These are phyloP conservation scores for Drosophila pseudotakahashii DNA, from an alignment of 2,888 invertebrate genomes.

Conservation along the genomic window DNA sequence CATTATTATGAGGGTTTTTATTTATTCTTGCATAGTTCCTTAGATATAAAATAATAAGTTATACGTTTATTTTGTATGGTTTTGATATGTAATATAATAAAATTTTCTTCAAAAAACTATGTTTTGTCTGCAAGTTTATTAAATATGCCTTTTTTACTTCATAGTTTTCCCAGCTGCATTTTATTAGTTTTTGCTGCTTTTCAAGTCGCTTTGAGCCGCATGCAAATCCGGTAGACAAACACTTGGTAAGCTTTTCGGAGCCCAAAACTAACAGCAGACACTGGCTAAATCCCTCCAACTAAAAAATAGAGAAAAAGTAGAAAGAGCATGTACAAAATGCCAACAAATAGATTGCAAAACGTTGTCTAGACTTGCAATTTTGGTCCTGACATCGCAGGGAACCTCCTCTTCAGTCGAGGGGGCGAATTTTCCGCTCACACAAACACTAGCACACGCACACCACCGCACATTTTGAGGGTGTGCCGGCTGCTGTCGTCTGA, in stretches of 20 bases:
- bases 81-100: too few relatives aligned
- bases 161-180: slow-evolving; percentile 7
- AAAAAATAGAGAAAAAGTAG: slow-evolving; percentile 26
- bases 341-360: slow-evolving; percentile 48
- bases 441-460: slow-evolving; percentile 40
- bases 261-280: slow-evolving; percentile 27
- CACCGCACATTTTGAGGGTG: slow-evolving; percentile 63
- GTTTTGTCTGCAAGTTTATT: too few relatives aligned
- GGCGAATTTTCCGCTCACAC: slow-evolving; percentile 53
- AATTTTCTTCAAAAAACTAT: too few relatives aligned
- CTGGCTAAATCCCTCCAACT: slow-evolving; percentile 8
- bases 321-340: slow-evolving; percentile 32
- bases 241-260: slow-evolving; percentile 30
- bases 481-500: slow-evolving; percentile 51
- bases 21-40: too few relatives aligned
- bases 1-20: not conserved
- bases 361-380: slow-evolving; percentile 72
- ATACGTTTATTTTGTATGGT: too few relatives aligned
- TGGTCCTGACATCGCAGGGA: slow-evolving; percentile 38
- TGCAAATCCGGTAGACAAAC: slow-evolving; percentile 42
- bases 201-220: slow-evolving; percentile 5
- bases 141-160: too few relatives aligned
- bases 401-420: slow-evolving; percentile 40
- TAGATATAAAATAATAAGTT: too few relatives aligned
- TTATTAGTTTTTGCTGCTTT: slow-evolving; percentile 12